phyloP scores from a whole-genome alignment of 2,797 vertebrate genomes.

The Dendrocincla tyrannina region DNA sequence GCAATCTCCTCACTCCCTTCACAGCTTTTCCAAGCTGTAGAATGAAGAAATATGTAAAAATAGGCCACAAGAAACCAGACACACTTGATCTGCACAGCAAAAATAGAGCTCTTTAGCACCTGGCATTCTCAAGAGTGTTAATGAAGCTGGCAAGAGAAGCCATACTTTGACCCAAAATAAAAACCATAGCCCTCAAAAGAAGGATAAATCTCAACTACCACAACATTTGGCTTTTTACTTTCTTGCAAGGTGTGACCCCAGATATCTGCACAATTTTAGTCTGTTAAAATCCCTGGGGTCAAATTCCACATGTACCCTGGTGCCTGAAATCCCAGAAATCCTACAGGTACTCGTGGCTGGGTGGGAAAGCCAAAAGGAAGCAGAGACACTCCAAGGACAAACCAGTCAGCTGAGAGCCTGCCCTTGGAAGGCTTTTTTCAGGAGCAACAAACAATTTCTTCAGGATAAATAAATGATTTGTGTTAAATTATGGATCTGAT shows the following conservation, averaged over 20 bases:
- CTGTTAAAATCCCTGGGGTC: not conserved
- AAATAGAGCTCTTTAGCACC: constrained; percentile 69
- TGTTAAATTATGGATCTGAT: not conserved
- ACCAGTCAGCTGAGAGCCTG: not conserved
- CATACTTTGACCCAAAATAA: constrained; percentile 60
- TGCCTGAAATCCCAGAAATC: not conserved
- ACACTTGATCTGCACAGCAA: constrained; percentile 39
- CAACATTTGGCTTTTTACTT: not conserved
- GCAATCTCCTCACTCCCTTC: not conserved
- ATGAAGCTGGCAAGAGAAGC: constrained; percentile 45
- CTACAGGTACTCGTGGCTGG: not conserved
- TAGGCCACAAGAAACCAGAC: constrained; percentile 58
- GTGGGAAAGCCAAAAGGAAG: not conserved
- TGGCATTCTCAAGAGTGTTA: constrained; percentile 58
- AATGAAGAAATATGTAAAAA: constrained; percentile 61
- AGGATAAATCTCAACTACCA: not conserved
- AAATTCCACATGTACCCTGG: not conserved
- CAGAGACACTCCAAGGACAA: not conserved
- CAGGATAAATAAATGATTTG: not conserved
- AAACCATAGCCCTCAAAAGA: constrained; percentile 1
- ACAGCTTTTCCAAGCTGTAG: constrained; percentile 12
- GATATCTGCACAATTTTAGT: not conserved
- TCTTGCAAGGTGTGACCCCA: not conserved
- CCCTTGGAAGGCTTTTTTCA: not conserved
- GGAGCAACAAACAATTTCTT: not conserved